A percentile compares a stretch with the other conserved stretches of the same genome.
phyloP scores from a whole-genome alignment of 2,113 vertebrate species.

The Alosa alosa region DNA sequence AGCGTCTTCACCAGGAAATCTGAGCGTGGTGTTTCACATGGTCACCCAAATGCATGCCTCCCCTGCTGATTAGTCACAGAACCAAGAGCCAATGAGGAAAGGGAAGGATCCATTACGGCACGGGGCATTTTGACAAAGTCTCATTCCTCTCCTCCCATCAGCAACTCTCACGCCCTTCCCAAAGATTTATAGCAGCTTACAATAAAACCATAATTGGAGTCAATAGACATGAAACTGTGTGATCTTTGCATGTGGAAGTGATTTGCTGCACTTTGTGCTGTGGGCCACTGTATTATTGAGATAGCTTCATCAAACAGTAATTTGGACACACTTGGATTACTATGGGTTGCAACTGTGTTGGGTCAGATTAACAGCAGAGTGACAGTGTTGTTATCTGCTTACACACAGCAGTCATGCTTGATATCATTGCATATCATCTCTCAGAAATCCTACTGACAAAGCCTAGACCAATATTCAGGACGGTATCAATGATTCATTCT shows the following conservation, averaged over 20 bases:
- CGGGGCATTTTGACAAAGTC: not conserved
- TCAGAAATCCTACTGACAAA: not conserved
- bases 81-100: not conserved
- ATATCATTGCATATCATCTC: not conserved
- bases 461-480: not conserved
- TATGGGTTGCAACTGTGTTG: not conserved
- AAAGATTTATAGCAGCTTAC: constrained; percentile 33
- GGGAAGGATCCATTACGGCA: not conserved
- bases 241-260: constrained; percentile 37
- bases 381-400: not conserved
- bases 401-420: not conserved
- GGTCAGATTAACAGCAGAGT: not conserved
- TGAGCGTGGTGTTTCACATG: not conserved
- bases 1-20: not conserved
- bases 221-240: constrained; percentile 29
- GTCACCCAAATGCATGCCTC: not conserved
- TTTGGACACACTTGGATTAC: not conserved
- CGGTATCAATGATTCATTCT: not conserved
- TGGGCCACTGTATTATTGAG: not conserved
- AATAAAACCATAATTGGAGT: constrained; percentile 36
- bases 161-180: not conserved
- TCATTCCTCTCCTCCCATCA: not conserved
- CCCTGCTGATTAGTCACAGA: not conserved
- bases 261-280: not conserved
- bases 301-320: not conserved